phyloP scores from a whole-genome alignment of 2,113 vertebrate species.

The Oostethus manadensis region DNA sequence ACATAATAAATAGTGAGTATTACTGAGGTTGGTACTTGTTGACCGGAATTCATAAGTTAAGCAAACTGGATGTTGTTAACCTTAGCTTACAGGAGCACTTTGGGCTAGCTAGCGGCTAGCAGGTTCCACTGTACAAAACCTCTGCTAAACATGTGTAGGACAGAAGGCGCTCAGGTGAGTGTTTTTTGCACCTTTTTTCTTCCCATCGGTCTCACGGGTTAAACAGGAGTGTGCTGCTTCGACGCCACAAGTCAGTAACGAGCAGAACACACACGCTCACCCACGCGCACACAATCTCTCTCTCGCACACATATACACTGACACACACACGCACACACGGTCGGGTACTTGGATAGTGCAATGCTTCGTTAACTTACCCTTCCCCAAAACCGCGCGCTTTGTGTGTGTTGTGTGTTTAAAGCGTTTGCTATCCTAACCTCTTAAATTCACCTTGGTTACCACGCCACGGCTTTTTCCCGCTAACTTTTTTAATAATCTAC shows the following conservation, averaged over 20 bases:
- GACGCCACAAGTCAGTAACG: conserved; percentile 6
- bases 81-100: conserved; percentile 25
- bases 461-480: conserved; percentile 48
- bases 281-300: background rate
- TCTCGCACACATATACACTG: background rate
- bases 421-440: conserved; percentile 51
- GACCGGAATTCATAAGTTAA: background rate
- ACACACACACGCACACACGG: conserved; percentile 2
- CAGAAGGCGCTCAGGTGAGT: background rate
- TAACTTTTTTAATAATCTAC: conserved; percentile 70
- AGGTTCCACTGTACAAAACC: conserved; percentile 3
- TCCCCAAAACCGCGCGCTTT: conserved; percentile 54
- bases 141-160: conserved; percentile 1
- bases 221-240: conserved; percentile 9
- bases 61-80: conserved; percentile 3
- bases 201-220: background rate
- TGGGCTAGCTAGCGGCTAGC: conserved; percentile 39
- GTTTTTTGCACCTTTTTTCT: background rate
- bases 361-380: conserved; percentile 68
- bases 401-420: conserved; percentile 56
- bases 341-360: conserved; percentile 35
- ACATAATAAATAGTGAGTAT: conserved; percentile 1
- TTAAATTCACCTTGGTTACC: conserved; percentile 32
- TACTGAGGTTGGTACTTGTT: background rate
- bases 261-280: conserved; percentile 8